Conservation (phyloP, 2,113 vertebrate species). For the Solea senegalensis region DNA sequence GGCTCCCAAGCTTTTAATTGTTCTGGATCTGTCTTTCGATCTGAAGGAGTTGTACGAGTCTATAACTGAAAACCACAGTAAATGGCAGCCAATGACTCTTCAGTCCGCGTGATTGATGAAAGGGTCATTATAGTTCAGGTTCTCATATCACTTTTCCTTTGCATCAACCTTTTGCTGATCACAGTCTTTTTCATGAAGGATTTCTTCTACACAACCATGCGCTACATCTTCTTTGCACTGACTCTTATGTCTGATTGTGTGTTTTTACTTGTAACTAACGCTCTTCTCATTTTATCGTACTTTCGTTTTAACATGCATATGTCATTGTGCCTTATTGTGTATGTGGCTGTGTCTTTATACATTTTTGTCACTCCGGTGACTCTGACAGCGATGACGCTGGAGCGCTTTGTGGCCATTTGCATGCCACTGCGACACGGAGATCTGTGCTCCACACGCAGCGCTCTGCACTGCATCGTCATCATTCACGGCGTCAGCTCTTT, state of each 20-base stretch:
- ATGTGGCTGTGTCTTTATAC: background rate
- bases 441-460: conserved; percentile 38
- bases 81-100: conserved; percentile 31
- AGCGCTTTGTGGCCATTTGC: conserved; percentile 70
- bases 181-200: conserved; percentile 56
- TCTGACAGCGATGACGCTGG: conserved; percentile 67
- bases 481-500: conserved; percentile 40
- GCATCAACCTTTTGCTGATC: conserved; percentile 49
- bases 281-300: background rate
- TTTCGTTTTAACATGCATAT: conserved; percentile 15
- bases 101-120: background rate
- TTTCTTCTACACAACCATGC: conserved; percentile 50
- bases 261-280: conserved; percentile 16
- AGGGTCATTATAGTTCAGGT: conserved; percentile 29
- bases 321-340: conserved; percentile 41
- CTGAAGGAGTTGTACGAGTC: background rate
- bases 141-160: conserved; percentile 41
- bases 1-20: background rate
- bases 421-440: conserved; percentile 59
- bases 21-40: background rate
- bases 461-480: conserved; percentile 42
- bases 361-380: conserved; percentile 41
- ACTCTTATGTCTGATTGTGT: conserved; percentile 54
- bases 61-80: no score
- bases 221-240: conserved; percentile 68